phyloP scores from a whole-genome alignment of 2,888 invertebrate species.

The Eilema depressum region DNA sequence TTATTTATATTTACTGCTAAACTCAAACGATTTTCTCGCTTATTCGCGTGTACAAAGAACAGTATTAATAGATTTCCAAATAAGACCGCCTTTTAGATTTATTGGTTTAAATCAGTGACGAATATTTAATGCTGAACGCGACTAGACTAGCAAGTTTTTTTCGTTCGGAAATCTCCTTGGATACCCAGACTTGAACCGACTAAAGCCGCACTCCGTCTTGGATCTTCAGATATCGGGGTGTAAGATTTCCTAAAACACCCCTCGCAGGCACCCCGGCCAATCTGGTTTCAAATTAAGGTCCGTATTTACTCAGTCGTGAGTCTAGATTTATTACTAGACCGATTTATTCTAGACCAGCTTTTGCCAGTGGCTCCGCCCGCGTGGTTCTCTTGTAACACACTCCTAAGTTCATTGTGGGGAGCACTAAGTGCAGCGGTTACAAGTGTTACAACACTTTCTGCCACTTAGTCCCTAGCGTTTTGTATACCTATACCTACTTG shows the following conservation, averaged over 20 bases:
- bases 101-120: neutral
- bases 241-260: too few species aligned
- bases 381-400: neutral
- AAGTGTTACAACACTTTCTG: conserved; percentile 41
- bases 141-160: neutral
- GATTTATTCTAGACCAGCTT: too few species aligned
- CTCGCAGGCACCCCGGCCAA: too few species aligned
- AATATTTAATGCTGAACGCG: neutral
- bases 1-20: conserved; percentile 37
- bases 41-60: conserved; percentile 10
- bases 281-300: too few species aligned
- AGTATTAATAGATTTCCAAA: conserved; percentile 14
- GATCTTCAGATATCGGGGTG: too few species aligned
- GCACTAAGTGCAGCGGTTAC: conserved; percentile 34
- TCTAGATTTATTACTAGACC: too few species aligned
- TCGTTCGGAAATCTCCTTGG: too few species aligned
- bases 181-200: too few species aligned
- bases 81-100: neutral
- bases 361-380: too few species aligned
- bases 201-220: too few species aligned
- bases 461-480: conserved; percentile 1
- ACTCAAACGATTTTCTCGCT: conserved; percentile 5
- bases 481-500: too few species aligned
- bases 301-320: too few species aligned
- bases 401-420: conserved; percentile 32